phyloP scores from a whole-genome alignment of 2,797 vertebrate species.

The Neosilurus hyrtlii region DNA sequence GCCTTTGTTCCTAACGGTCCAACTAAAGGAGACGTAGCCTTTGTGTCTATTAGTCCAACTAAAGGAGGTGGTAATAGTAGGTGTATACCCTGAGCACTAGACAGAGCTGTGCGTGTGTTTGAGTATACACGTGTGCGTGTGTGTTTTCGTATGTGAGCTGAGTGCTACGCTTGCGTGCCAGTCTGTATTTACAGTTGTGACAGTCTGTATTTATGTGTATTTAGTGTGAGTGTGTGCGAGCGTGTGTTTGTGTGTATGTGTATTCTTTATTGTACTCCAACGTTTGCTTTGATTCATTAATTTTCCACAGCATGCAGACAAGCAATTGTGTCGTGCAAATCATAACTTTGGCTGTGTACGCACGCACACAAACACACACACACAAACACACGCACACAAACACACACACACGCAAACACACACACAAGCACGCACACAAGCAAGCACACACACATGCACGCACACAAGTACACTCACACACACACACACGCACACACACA shows the following conservation, averaged over 20 bases:
- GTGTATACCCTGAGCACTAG: too few species aligned
- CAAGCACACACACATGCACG: too few species aligned
- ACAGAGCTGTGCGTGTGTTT: not conserved
- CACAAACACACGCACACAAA: slow-evolving; percentile 42
- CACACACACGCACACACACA: not conserved
- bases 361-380: slow-evolving; percentile 24
- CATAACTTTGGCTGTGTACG: not conserved
- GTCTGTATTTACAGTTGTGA: slow-evolving; percentile 9
- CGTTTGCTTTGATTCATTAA: slow-evolving; percentile 20
- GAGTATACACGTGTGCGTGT: not conserved
- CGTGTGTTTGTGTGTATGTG: not conserved
- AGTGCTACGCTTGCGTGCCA: slow-evolving; percentile 3
- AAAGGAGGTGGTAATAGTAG: too few species aligned
- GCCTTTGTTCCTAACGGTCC: not conserved
- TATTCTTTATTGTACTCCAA: not conserved
- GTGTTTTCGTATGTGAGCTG: not conserved
- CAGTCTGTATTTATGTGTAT: slow-evolving; percentile 22
- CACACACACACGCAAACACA: not conserved
- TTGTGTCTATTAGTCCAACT: not conserved
- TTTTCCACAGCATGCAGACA: slow-evolving; percentile 19
- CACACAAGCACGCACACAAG: too few species aligned
- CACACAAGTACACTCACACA: too few species aligned
- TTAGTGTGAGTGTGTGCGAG: not conserved
- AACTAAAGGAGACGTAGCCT: not conserved
- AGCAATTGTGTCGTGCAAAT: slow-evolving; percentile 31